Conservation (phyloP, 1,140 invertebrate genomes). For the Trypoxylus dichotomus region DNA sequence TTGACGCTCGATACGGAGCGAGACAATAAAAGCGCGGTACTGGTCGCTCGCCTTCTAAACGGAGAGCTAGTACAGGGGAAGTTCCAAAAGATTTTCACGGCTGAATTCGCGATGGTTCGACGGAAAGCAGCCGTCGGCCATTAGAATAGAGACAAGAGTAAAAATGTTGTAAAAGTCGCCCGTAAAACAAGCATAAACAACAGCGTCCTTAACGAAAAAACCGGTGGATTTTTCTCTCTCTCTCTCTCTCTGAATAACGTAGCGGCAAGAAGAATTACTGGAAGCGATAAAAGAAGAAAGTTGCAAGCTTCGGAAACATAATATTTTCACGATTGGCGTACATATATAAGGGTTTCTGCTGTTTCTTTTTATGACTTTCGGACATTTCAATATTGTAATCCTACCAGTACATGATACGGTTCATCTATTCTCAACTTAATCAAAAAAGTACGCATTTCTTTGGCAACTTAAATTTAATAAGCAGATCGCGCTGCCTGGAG, state of each 20-base stretch:
- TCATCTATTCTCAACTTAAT: too few species aligned
- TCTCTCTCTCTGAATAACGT: not conserved
- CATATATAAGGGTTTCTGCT: not conserved
- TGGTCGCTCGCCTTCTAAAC: not conserved
- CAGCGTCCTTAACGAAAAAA: not conserved
- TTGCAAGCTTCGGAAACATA: not conserved
- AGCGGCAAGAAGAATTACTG: not conserved
- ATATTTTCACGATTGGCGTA: not conserved
- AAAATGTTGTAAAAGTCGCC: conserved; percentile 5
- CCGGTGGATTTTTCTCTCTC: not conserved
- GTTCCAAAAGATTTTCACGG: not conserved
- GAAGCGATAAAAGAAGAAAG: not conserved
- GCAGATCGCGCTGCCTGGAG: too few species aligned
- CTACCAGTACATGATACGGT: too few species aligned
- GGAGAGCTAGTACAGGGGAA: not conserved
- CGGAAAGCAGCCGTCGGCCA: conserved; percentile 1
- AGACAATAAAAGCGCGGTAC: not conserved
- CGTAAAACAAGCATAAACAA: conserved; percentile 13
- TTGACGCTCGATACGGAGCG: not conserved
- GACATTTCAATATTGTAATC: not conserved
- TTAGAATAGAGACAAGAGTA: conserved; percentile 15
- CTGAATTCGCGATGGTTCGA: not conserved
- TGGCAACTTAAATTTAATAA: too few species aligned
- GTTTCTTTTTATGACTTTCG: not conserved
- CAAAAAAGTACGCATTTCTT: too few species aligned